Evolutionary conservation across 2,797 vertebrate genomes (phyloP), one percentile per base, ranked within the genome.

Genomic region (Acrossocheilus wenchowensis): DNA sequence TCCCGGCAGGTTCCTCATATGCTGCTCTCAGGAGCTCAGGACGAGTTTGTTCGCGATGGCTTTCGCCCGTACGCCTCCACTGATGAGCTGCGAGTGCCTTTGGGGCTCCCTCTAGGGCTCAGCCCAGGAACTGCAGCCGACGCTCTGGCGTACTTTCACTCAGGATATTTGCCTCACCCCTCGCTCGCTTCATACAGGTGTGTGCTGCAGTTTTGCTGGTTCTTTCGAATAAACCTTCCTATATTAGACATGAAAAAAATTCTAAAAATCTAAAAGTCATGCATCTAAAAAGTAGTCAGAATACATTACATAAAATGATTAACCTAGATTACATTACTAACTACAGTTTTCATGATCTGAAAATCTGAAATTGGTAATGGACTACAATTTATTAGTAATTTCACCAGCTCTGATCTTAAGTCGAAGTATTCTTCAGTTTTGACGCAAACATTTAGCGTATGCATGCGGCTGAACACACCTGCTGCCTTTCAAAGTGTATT

Each of bases 71-170:
- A 98, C 80, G 94, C 96, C 92, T 95, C 97, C 0, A 93, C 97
- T 0, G 97, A 98, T 78, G 98, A 98, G n/a, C 95, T 99, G 45
- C 95, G 97, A 17, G 88, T 99, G 94, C 94, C 96, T 85, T 97
- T 97, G 34, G 6, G 62, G 15, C 89, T 98, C 90, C 96, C 97
- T 19, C 92, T 98, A 0, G 89, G 97, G 86, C 95, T 99, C 8
- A 97, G 98, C 84, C 97, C 97, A 0, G 94, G 97, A 39, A 91
- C 96, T 0, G 93, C 94, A 2, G 93, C 93, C 26, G 93, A 94
- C 1, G 91, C 94, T 60, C 94, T 93, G 0, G 97, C 97, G 26
- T 99, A 98, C 92, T 98, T 98, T 88, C 97, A 98, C 90, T 96
- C 97, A 86, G 96, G 97, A 92, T 97, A 97, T 90, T 92, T 97